A percentile compares a stretch with the other conserved stretches of the same genome.
phyloP scores from a whole-genome alignment of 1,140 invertebrate species.

The Rhyzopertha dominica region DNA sequence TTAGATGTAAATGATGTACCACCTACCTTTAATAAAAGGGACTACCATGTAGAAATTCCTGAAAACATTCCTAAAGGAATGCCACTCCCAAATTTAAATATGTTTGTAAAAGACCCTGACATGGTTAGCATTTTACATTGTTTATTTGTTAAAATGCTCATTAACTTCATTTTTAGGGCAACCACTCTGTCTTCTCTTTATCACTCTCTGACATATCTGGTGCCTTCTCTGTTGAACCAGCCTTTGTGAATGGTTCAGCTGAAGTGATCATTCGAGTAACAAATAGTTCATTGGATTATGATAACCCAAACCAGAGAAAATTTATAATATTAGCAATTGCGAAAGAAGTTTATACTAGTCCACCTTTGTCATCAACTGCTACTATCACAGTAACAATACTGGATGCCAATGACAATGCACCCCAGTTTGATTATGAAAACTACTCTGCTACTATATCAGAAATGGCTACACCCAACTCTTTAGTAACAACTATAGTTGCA shows the following conservation, averaged over 20 bases:
- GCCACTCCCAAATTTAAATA: constrained; percentile 74
- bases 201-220: constrained; percentile 72
- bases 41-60: constrained; percentile 73
- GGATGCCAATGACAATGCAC: constrained; percentile 89
- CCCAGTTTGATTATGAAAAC: constrained; percentile 68
- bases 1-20: constrained; percentile 92
- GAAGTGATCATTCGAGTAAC: constrained; percentile 75
- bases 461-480: constrained; percentile 59
- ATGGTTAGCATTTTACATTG: constrained; percentile 55
- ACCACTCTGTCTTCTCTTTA: constrained; percentile 74
- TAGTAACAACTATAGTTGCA: constrained; percentile 71
- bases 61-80: constrained; percentile 80
- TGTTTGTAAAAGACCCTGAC: constrained; percentile 82
- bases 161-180: constrained; percentile 54
- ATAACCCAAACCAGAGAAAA: constrained; percentile 88
- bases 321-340: constrained; percentile 84
- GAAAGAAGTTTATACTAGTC: constrained; percentile 71
- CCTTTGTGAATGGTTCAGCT: constrained; percentile 70
- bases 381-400: constrained; percentile 77
- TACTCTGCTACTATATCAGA: constrained; percentile 71
- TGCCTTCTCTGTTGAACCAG: constrained; percentile 78
- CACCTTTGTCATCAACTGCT: constrained; percentile 75
- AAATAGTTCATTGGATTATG: constrained; percentile 78
- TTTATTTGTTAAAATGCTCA: constrained; percentile 4
- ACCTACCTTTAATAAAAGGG: constrained; percentile 73